Conservation (phyloP, 2,888 invertebrate species). For the Drosophila kuntzei region DNA sequence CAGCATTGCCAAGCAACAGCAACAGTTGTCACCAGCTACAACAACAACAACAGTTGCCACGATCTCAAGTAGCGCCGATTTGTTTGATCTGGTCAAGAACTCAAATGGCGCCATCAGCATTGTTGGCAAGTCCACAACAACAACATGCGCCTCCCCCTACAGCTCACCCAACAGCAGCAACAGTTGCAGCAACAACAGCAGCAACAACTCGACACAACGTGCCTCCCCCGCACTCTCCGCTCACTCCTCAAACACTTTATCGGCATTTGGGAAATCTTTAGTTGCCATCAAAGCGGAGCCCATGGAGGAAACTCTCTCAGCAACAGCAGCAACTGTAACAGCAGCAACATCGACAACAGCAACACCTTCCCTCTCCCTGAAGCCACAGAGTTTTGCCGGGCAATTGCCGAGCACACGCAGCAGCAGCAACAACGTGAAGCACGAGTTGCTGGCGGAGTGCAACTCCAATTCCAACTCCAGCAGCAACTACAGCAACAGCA, state of each 20-base stretch:
- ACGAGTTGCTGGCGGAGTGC: slow-evolving; percentile 67
- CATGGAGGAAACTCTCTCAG: slow-evolving; percentile 61
- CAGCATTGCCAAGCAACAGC: slow-evolving; percentile 56
- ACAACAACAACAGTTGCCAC: slow-evolving; percentile 39
- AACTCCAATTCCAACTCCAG: slow-evolving; percentile 73
- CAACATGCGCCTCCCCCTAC: slow-evolving; percentile 39
- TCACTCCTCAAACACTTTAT: slow-evolving; percentile 63
- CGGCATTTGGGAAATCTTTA: slow-evolving; percentile 68
- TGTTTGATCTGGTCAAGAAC: slow-evolving; percentile 84
- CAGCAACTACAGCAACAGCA: slow-evolving; percentile 64
- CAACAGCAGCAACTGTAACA: slow-evolving; percentile 5
- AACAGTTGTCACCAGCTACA: slow-evolving; percentile 21
- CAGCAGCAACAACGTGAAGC: slow-evolving; percentile 51
- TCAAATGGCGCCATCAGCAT: slow-evolving; percentile 81
- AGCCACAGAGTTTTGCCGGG: slow-evolving; percentile 67
- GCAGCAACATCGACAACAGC: neutral
- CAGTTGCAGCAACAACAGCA: slow-evolving; percentile 45
- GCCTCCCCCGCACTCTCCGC: slow-evolving; percentile 59
- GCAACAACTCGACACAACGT: slow-evolving; percentile 36
- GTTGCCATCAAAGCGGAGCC: slow-evolving; percentile 75
- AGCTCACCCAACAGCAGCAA: slow-evolving; percentile 64
- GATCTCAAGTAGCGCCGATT: slow-evolving; percentile 73
- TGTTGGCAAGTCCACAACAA: slow-evolving; percentile 49
- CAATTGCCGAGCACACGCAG: slow-evolving; percentile 56
- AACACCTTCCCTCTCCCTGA: slow-evolving; percentile 24